Base-by-base conservation (phyloP, 2,888 invertebrate species). In the Epinotia bilunana region DNA sequence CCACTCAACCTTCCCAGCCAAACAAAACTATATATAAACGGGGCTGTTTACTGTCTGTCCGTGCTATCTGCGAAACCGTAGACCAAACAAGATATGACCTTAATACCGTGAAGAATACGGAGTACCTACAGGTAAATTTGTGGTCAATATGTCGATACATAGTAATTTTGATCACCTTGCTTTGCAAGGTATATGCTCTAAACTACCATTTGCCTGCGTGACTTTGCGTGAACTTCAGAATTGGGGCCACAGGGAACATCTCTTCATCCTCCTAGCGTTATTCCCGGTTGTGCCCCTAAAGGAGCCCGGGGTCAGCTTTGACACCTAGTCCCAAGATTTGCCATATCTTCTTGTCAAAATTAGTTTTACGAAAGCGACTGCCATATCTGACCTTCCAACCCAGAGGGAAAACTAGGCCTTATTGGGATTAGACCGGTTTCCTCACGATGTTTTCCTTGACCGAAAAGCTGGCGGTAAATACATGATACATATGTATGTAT, bases 41-140 rank as follows among this genome's bases (percentile, higher is more conserved):
- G 61, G 20, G 80, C 89, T 89, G 90, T 78, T 86, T 88, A 83
- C 80, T 84, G 83, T 90, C 89, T 76, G 83, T 90, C 84, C 69
- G 78, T 84, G 81, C 78, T 74, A 74, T 84, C 86, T 85, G 86
- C 85, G 80, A 85, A 83, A 83, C 82, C 79, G 81, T 86, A 85
- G 80, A 83, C 84, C 83, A 83, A 84, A 86, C 84, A 81, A 82
- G 73, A 73, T 74, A 80, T 77, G 73, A 77, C 76, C 68, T 76
- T 72, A 76, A 80, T 75, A 72, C 72, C 18, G 57, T 57, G 46
- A 74, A 74, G 39, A 60, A 61, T 70, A 28, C 11, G 49, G n/a
- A 49, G 28, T n/a, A n/a, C n/a, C n/a, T 43, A 63, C 69, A 64
- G 57, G 63, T 64, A 64, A 70, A 39, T n/a, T 23, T 58, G 39